These are phyloP conservation scores for Equus quagga DNA, from an alignment of 2,113 vertebrate genomes.

Conservation along the genomic window DNA sequence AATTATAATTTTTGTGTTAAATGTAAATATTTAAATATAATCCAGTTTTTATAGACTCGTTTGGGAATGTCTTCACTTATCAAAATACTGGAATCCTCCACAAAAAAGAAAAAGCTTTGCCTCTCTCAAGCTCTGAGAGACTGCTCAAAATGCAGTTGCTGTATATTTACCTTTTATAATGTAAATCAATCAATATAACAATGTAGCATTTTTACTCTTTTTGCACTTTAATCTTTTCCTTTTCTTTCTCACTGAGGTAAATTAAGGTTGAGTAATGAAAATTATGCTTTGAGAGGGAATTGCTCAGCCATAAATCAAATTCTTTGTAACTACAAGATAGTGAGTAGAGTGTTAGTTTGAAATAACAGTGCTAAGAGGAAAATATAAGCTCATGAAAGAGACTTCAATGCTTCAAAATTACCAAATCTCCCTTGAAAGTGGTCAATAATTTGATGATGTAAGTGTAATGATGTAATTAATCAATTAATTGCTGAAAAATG, in stretches of 20 bases:
- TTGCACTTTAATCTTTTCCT: neutral
- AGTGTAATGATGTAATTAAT: neutral
- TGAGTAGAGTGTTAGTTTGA: neutral
- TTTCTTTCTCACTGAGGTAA: neutral
- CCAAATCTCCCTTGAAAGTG: neutral
- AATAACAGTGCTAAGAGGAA: neutral
- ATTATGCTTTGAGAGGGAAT: neutral
- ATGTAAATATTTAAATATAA: neutral
- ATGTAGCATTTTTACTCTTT: neutral
- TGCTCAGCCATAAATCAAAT: neutral
- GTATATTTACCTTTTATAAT: neutral
- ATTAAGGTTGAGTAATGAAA: neutral
- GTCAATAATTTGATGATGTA: conserved; percentile 29
- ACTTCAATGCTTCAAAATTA: neutral
- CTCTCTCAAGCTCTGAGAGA: neutral
- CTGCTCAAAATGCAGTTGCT: neutral
- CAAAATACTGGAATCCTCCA: neutral
- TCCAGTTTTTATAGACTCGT: neutral
- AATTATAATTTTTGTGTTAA: neutral
- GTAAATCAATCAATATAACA: neutral
- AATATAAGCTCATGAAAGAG: neutral
- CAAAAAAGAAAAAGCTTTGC: neutral
- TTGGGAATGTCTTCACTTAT: neutral
- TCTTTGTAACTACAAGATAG: neutral
- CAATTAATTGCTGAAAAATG: neutral